phyloP scores from a whole-genome alignment of 2,797 vertebrate species.

The Limnodromus scolopaceus region DNA sequence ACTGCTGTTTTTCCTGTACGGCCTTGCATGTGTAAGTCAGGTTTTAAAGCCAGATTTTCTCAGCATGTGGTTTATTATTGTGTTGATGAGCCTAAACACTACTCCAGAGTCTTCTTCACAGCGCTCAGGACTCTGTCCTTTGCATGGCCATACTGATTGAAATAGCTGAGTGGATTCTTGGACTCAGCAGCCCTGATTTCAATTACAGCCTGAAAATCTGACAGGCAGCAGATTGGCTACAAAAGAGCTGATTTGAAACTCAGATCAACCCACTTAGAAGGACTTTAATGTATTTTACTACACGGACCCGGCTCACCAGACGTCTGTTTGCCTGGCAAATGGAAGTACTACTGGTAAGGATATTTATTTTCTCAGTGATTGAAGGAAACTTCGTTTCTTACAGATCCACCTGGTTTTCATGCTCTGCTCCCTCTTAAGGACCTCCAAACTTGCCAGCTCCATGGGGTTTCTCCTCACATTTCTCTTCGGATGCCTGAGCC shows the following conservation, averaged over 20 bases:
- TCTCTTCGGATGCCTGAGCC: constrained; percentile 83
- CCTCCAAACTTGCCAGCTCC: constrained; percentile 84
- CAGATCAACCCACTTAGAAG: background rate
- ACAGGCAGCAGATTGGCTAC: background rate
- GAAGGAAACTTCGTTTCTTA: background rate
- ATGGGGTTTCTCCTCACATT: constrained; percentile 84
- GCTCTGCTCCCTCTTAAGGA: constrained; percentile 88
- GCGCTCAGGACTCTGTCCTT: background rate
- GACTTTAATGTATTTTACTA: background rate
- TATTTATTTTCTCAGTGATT: background rate
- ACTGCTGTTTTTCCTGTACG: constrained; percentile 87
- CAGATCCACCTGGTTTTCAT: constrained; percentile 91
- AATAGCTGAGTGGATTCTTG: background rate
- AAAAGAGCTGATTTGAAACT: background rate
- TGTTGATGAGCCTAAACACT: background rate
- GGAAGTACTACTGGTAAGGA: background rate
- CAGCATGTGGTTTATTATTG: rapidly evolving
- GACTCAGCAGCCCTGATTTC: background rate
- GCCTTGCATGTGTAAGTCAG: constrained; percentile 87
- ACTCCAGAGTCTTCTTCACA: background rate
- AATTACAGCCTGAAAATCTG: background rate
- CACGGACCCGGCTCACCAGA: background rate
- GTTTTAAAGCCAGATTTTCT: background rate
- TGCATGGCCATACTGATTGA: background rate
- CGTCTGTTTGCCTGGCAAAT: background rate